Evolutionary conservation across 1,140 invertebrate species (phyloP).

Genomic region (Drosophila tani): DNA sequence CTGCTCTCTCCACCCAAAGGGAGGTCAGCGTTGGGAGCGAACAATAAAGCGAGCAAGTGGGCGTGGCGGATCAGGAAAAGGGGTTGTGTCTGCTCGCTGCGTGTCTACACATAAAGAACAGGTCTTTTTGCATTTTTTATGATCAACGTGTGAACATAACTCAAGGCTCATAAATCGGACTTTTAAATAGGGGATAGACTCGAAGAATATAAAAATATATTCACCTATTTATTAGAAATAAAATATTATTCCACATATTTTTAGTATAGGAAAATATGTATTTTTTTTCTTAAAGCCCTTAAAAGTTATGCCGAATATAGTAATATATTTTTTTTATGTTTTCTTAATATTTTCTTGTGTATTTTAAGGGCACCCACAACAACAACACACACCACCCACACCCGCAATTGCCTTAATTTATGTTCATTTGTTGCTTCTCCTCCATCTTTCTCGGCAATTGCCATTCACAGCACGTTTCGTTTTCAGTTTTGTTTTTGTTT

Average conservation of each 20-base stretch:
- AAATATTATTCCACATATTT: not conserved
- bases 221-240: not conserved
- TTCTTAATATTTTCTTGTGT: constrained; percentile 14
- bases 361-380: not conserved
- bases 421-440: constrained; percentile 57
- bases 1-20: too few relatives aligned
- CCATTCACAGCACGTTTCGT: constrained; percentile 65
- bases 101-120: constrained; percentile 19
- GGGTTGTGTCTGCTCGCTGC: constrained; percentile 32
- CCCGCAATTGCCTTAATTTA: constrained; percentile 60
- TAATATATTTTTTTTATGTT: constrained; percentile 3
- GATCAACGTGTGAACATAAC: not conserved
- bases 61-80: constrained; percentile 11
- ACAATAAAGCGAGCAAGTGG: constrained; percentile 30
- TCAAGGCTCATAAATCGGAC: not conserved
- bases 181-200: not conserved
- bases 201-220: not conserved
- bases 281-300: not conserved
- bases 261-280: not conserved
- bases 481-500: constrained; percentile 43
- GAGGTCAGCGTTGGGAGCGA: constrained; percentile 7
- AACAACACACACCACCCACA: not conserved
- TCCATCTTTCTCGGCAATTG: constrained; percentile 29
- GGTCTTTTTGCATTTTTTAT: not conserved
- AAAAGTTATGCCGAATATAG: too few relatives aligned